Conservation (phyloP, 1,140 invertebrate species). For the Lucilia sericata region DNA sequence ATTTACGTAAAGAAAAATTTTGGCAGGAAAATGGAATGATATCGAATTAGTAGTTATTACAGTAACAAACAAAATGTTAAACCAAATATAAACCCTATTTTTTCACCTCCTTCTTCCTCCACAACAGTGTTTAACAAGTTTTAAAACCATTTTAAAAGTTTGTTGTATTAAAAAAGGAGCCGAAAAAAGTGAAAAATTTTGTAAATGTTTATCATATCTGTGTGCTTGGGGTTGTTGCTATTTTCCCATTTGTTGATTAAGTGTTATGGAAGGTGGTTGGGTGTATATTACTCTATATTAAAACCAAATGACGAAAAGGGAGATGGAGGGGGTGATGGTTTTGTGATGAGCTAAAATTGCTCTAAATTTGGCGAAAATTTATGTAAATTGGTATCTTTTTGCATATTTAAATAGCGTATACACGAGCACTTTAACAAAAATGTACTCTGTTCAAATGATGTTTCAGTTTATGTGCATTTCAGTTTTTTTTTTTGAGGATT, state of each 20-base stretch:
- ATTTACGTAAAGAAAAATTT: no score
- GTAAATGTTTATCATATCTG: not conserved
- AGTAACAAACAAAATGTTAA: no score
- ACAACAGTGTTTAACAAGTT: not conserved
- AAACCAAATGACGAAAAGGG: not conserved
- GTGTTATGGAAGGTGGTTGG: not conserved
- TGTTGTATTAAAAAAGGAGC: not conserved
- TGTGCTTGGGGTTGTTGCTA: not conserved
- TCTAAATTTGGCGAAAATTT: slow-evolving; percentile 67
- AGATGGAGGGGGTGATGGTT: not conserved
- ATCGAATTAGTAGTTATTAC: no score
- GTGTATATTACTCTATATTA: not conserved
- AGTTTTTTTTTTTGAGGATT: slow-evolving; percentile 37
- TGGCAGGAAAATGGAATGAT: no score
- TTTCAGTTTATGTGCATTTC: slow-evolving; percentile 49
- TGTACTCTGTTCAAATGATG: slow-evolving; percentile 46
- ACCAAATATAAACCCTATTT: no score
- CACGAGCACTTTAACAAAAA: slow-evolving; percentile 66
- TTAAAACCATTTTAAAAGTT: slow-evolving; percentile 18
- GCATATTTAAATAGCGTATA: slow-evolving; percentile 68
- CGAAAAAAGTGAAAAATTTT: not conserved
- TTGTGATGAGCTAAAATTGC: slow-evolving; percentile 64
- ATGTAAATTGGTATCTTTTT: slow-evolving; percentile 68
- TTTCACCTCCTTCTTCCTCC: no score
- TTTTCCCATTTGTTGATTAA: not conserved